Evolutionary conservation across 1,140 invertebrate species (phyloP).

Genomic region (Calephelis virginiensis): DNA sequence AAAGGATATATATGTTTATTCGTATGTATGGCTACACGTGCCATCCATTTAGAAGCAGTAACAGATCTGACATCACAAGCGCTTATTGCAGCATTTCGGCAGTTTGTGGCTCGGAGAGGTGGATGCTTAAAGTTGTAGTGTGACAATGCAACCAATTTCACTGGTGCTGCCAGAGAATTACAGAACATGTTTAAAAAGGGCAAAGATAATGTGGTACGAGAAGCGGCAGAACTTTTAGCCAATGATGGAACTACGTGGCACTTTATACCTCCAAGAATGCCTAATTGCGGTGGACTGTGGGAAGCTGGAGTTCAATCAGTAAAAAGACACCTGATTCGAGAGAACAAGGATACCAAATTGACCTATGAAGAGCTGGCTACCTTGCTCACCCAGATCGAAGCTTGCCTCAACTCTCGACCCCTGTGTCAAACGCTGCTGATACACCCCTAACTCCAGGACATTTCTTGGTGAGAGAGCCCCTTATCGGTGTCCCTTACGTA

Average conservation of each 20-base stretch:
- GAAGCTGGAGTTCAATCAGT: constrained; percentile 35
- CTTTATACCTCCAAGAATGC: constrained; percentile 28
- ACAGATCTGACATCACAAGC: constrained; percentile 18
- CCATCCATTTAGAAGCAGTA: constrained; percentile 30
- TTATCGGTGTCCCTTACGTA: constrained; percentile 35
- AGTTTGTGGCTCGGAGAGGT: constrained; percentile 8
- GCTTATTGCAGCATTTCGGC: background rate
- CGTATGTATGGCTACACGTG: constrained; percentile 26
- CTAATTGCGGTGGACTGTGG: constrained; percentile 34
- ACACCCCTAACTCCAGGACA: constrained; percentile 46
- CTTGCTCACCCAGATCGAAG: constrained; percentile 37
- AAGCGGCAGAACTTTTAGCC: background rate
- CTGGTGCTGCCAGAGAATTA: constrained; percentile 22
- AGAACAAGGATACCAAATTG: constrained; percentile 29
- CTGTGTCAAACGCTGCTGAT: constrained; percentile 23
- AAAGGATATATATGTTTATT: constrained; percentile 32
- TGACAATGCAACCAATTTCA: constrained; percentile 27
- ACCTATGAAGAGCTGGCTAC: constrained; percentile 38
- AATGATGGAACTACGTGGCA: constrained; percentile 31
- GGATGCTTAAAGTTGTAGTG: constrained; percentile 22
- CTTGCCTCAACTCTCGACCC: constrained; percentile 36
- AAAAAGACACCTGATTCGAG: constrained; percentile 34
- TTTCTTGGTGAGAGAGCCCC: constrained; percentile 53
- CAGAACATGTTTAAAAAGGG: constrained; percentile 20
- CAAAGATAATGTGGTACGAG: background rate